Evolutionary conservation across 2,888 invertebrate species (phyloP).

Genomic region (Melieria picta): DNA sequence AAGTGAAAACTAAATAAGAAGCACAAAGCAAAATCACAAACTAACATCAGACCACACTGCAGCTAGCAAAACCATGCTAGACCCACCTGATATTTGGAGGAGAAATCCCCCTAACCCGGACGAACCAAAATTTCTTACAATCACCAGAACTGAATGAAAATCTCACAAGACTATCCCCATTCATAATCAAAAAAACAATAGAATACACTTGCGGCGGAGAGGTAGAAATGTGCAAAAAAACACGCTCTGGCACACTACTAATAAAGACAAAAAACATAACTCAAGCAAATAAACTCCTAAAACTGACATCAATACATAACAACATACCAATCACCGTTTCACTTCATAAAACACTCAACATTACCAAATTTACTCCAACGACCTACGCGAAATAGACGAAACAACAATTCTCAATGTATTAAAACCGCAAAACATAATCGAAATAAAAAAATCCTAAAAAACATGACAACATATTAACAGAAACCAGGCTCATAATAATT

Average conservation of each 20-base stretch:
- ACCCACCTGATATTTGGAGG: slow-evolving; percentile 1
- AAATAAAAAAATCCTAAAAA: background rate
- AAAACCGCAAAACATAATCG: background rate
- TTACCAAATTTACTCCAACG: background rate
- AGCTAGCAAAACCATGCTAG: background rate
- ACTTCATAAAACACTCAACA: background rate
- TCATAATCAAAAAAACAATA: background rate
- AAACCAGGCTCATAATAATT: background rate
- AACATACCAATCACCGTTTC: background rate
- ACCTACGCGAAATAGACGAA: background rate
- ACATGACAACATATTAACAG: background rate
- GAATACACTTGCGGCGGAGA: background rate
- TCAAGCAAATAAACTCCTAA: background rate
- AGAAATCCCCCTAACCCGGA: background rate
- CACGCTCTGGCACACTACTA: background rate
- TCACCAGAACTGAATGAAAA: background rate
- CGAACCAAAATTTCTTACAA: background rate
- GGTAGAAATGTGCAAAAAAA: background rate
- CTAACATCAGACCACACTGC: too few species aligned
- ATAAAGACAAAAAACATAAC: background rate
- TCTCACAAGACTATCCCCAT: background rate
- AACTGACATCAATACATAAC: background rate
- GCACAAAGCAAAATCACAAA: too few species aligned
- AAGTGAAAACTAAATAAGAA: too few species aligned
- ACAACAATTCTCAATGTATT: background rate